These are phyloP conservation scores for Corythornis vintsioides DNA, from an alignment of 2,113 vertebrate species.

Conservation along the genomic window DNA sequence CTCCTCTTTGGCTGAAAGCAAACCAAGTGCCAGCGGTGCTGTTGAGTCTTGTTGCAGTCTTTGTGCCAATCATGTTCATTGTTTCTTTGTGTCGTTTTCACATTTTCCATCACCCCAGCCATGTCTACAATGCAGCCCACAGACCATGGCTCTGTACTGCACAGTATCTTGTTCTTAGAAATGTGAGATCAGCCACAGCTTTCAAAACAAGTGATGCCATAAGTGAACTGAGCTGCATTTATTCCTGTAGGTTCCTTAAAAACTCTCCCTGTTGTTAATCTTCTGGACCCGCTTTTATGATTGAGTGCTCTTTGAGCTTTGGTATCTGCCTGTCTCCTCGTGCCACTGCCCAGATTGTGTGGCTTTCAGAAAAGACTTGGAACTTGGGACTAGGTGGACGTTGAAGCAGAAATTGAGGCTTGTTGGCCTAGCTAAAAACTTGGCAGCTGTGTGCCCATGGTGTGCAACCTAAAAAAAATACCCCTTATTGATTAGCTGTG, in stretches of 20 bases:
- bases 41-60: constrained; percentile 33
- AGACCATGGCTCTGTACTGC: constrained; percentile 11
- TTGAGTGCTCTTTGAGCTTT: background rate
- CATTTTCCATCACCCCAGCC: constrained; percentile 51
- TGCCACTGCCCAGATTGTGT: background rate
- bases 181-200: constrained; percentile 54
- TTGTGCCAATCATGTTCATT: constrained; percentile 53
- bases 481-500: background rate
- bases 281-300: background rate
- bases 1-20: constrained; percentile 32
- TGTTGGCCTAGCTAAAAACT: background rate
- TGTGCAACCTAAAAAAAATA: background rate
- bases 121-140: constrained; percentile 63
- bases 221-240: constrained; percentile 45
- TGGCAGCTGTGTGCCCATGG: background rate
- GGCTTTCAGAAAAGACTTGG: background rate
- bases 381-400: background rate
- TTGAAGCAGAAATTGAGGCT: background rate
- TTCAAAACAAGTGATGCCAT: constrained; percentile 60
- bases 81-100: constrained; percentile 47
- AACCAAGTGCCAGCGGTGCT: constrained; percentile 21
- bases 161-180: constrained; percentile 27
- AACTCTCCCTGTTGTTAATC: background rate
- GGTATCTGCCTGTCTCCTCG: background rate
- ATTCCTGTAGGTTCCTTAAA: background rate